phyloP scores from a whole-genome alignment of 2,888 invertebrate species.

The Brachypterus glaber region DNA sequence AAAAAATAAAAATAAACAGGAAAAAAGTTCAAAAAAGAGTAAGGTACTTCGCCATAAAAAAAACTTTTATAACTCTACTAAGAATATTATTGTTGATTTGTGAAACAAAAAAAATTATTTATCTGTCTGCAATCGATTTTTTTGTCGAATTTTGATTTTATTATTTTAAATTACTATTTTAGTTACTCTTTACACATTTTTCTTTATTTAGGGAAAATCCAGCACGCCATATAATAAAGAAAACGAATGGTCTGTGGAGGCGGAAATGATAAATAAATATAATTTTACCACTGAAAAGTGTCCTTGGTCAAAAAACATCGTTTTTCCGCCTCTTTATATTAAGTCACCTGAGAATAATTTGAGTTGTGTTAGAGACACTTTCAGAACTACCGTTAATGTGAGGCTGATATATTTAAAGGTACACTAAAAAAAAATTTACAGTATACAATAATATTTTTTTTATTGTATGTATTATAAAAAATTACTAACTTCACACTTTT shows the following conservation, averaged over 20 bases:
- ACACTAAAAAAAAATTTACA: constrained; percentile 15
- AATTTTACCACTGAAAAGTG: constrained; percentile 45
- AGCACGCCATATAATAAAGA: constrained; percentile 24
- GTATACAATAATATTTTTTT: constrained; percentile 4
- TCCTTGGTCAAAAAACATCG: constrained; percentile 47
- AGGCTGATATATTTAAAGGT: constrained; percentile 47
- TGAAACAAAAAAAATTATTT: too few species aligned
- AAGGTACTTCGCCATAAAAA: too few species aligned
- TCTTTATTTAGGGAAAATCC: constrained; percentile 11
- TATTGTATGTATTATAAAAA: too few species aligned
- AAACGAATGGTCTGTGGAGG: constrained; percentile 28
- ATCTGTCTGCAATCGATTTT: too few species aligned
- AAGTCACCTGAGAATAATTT: constrained; percentile 44
- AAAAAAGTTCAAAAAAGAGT: constrained; percentile 8
- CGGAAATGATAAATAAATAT: constrained; percentile 27
- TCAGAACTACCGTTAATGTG: constrained; percentile 44
- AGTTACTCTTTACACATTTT: too few species aligned
- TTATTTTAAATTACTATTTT: too few species aligned
- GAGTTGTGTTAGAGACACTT: constrained; percentile 46
- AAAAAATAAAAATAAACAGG: constrained; percentile 25
- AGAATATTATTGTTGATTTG: too few species aligned
- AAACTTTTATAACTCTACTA: too few species aligned
- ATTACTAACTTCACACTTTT: too few species aligned
- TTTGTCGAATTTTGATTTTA: too few species aligned
- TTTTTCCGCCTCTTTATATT: constrained; percentile 44